These are phyloP conservation scores for Drosophila kanapiae DNA, from an alignment of 1,140 invertebrate species.

Conservation along the genomic window DNA sequence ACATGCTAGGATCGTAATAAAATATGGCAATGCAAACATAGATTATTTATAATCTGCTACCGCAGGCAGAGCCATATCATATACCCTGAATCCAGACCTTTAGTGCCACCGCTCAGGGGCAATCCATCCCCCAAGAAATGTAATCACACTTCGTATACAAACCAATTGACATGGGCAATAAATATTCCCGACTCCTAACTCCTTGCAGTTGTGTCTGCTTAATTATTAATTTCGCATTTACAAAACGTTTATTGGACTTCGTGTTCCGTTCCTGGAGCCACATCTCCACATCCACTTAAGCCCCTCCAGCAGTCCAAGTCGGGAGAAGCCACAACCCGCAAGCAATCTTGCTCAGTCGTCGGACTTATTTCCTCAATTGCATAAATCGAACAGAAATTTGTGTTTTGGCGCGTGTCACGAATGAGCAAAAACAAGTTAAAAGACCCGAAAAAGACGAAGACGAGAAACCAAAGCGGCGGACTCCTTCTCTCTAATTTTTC, in stretches of 20 bases:
- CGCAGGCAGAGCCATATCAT: no score
- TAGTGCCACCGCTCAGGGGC: no score
- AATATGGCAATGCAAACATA: no score
- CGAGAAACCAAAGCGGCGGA: slow-evolving; percentile 44
- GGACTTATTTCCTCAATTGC: slow-evolving; percentile 80
- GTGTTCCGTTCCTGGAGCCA: slow-evolving; percentile 7
- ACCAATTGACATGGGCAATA: slow-evolving; percentile 63
- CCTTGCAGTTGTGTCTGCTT: slow-evolving; percentile 54
- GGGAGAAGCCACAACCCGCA: slow-evolving; percentile 35
- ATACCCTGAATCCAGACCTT: no score
- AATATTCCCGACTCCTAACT: slow-evolving; percentile 33
- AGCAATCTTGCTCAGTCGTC: slow-evolving; percentile 54
- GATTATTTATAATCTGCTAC: no score
- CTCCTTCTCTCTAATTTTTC: slow-evolving; percentile 46
- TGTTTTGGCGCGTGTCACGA: slow-evolving; percentile 81
- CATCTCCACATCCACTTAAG: slow-evolving; percentile 6
- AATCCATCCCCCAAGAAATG: slow-evolving; percentile 12
- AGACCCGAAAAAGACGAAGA: slow-evolving; percentile 38
- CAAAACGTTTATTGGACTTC: slow-evolving; percentile 75
- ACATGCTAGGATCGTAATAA: no score
- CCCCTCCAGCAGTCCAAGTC: slow-evolving; percentile 26
- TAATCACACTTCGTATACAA: slow-evolving; percentile 51
- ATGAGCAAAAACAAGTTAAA: slow-evolving; percentile 60
- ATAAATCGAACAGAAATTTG: slow-evolving; percentile 81
- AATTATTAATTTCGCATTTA: slow-evolving; percentile 84